These are phyloP conservation scores for Reticulitermes speratus DNA, from an alignment of 1,140 invertebrate species.

Conservation along the genomic window DNA sequence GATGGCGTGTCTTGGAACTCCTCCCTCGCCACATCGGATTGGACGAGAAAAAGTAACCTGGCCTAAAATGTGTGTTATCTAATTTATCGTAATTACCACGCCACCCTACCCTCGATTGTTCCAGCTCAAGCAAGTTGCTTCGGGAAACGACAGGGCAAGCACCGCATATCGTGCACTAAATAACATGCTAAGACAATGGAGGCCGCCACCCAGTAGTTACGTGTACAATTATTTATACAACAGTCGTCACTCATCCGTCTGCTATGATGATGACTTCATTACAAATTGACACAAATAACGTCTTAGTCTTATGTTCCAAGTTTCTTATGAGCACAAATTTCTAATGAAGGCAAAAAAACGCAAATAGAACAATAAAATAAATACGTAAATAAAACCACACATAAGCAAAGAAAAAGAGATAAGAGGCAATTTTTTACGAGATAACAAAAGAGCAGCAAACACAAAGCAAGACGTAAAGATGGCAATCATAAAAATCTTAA, in stretches of 20 bases:
- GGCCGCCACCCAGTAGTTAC: neutral
- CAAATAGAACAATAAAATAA: too few relatives aligned
- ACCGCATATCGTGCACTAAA: neutral
- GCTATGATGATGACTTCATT: neutral
- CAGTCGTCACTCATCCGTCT: neutral
- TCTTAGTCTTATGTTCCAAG: neutral
- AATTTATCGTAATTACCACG: neutral
- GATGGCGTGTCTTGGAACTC: neutral
- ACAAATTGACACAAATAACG: neutral
- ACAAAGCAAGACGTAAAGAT: too few relatives aligned
- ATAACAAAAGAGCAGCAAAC: too few relatives aligned
- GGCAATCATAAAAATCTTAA: too few relatives aligned
- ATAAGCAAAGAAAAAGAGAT: too few relatives aligned
- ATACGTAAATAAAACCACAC: too few relatives aligned
- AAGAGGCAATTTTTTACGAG: too few relatives aligned
- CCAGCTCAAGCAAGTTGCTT: neutral
- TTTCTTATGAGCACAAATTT: too few relatives aligned
- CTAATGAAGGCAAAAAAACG: too few relatives aligned
- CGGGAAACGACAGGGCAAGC: too few relatives aligned
- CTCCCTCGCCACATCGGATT: neutral
- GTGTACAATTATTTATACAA: neutral
- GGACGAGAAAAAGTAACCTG: neutral
- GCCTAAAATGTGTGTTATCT: neutral
- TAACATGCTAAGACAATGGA: neutral
- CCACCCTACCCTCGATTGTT: slow-evolving; percentile 2